Base-by-base conservation (phyloP, 35 echinoderm and acorn worm species). In the Amphiura filiformis region DNA sequence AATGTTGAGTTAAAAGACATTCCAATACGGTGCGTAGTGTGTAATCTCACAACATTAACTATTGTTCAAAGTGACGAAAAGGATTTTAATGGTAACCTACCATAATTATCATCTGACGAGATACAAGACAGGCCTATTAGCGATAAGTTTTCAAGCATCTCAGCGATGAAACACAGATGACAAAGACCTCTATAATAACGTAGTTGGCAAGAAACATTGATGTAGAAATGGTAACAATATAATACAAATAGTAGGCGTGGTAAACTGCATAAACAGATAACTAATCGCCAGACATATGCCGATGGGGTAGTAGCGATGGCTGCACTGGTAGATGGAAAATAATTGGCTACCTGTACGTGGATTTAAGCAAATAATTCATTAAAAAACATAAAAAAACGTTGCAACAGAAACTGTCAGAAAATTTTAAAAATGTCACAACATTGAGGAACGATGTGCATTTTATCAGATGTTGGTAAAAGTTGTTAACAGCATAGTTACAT, bases 251-350 rank as follows among this genome's bases (percentile, higher is more conserved):
- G 57, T 2, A 89, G 38, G 23, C 91, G 57, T 85, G 83, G 86
- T 23, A 41, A 52, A 39, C 86, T n/a, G 36, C 80, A 84, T 75
- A 89, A 9, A 20, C 65, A 79, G 0, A 93, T 76, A 28, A 84
- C 80, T 22, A 93, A 75, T 39, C 91, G 40, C 91, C 91, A 93
- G 75, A 93, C 39, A 47, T 93, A 93, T 38, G 80, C 39, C 11
- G 91, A 93, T 52, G 91, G 91, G 23, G 91, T 86, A 1, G 42
- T 34, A 13, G 39, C 39, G 39, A 93, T 93, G 32, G 91, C 91
- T 56, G 91, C 91, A 80, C 91, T 93, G 34, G 89, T 93, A 1
- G 91, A 88, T 42, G 91, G 91, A 18, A 93, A 86, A 56, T 93
- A 93, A 76, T 93, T 93, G 32, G 80, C 57, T 13, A 93, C 91